A percentile compares a stretch with the other conserved stretches of the same genome.
Evolutionary conservation across 1,140 invertebrate species (phyloP).

Genomic region (Cepaea nemoralis): DNA sequence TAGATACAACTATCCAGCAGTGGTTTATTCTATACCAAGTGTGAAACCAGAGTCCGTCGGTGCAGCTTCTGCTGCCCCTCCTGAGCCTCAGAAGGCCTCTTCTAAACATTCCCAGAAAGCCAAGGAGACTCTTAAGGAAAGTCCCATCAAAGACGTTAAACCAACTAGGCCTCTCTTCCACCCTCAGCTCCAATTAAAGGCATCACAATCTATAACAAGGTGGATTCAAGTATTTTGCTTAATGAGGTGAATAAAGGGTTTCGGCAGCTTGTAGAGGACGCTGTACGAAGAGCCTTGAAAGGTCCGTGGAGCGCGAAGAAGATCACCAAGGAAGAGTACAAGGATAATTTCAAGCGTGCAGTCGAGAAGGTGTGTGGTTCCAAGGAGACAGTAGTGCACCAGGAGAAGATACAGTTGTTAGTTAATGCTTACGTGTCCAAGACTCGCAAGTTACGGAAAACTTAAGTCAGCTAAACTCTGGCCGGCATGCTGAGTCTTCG

Average conservation of each 20-base stretch:
- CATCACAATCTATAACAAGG: conserved; percentile 28
- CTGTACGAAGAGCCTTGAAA: conserved; percentile 95
- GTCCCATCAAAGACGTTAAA: background rate
- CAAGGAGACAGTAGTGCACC: conserved; percentile 38
- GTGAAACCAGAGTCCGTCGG: background rate
- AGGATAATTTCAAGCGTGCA: conserved; percentile 94
- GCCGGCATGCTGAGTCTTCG: background rate
- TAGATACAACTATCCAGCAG: background rate
- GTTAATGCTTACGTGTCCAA: conserved; percentile 33
- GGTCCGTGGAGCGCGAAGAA: conserved; percentile 94
- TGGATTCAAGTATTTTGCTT: conserved; percentile 33
- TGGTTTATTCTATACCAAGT: background rate
- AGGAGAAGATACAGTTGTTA: conserved; percentile 36
- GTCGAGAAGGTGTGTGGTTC: conserved; percentile 83
- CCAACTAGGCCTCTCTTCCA: conserved; percentile 20
- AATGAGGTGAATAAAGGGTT: conserved; percentile 42
- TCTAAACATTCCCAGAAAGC: background rate
- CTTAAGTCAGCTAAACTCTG: background rate
- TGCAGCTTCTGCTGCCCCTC: background rate
- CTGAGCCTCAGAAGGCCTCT: no score
- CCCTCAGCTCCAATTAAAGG: conserved; percentile 13
- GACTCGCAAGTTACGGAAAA: conserved; percentile 14
- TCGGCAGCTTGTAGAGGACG: conserved; percentile 89
- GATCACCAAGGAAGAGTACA: conserved; percentile 96
- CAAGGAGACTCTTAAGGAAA: background rate